A percentile compares a stretch with the other conserved stretches of the same genome.
These are phyloP conservation scores for Atherinomorus stipes DNA, from an alignment of 2,113 vertebrate species.

Conservation along the genomic window DNA sequence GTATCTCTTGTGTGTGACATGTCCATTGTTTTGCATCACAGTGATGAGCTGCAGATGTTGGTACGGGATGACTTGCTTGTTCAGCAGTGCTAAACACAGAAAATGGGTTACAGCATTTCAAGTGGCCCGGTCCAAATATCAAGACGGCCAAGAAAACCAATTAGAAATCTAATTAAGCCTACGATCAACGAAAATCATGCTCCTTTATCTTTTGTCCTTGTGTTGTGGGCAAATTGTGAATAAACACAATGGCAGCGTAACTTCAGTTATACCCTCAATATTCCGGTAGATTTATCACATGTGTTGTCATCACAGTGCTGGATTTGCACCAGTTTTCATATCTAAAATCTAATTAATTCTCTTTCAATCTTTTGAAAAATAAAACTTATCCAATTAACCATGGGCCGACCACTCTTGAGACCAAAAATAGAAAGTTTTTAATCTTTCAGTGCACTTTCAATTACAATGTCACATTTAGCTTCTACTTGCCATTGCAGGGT, in stretches of 20 bases:
- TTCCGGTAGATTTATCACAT: constrained; percentile 10
- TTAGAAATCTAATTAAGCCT: constrained; percentile 68
- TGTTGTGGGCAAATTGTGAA: constrained; percentile 5
- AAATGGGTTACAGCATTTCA: constrained; percentile 36
- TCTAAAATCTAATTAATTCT: constrained; percentile 19
- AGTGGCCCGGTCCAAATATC: constrained; percentile 45
- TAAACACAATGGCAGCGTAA: not conserved
- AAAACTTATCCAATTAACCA: constrained; percentile 5
- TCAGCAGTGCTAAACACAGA: constrained; percentile 29
- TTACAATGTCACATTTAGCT: not conserved
- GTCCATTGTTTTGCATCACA: constrained; percentile 2
- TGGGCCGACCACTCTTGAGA: too few relatives aligned
- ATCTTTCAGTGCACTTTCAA: too few relatives aligned
- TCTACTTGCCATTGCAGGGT: not conserved
- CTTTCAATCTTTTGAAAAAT: not conserved
- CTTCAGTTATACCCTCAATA: constrained; percentile 1
- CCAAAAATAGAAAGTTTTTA: too few relatives aligned
- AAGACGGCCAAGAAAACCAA: constrained; percentile 51
- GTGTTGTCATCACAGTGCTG: not conserved
- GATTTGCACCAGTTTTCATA: not conserved
- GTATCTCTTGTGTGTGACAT: too few relatives aligned
- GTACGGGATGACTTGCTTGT: constrained; percentile 17
- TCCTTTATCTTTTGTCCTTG: constrained; percentile 25
- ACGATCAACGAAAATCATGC: constrained; percentile 49
- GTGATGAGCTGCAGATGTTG: constrained; percentile 14